phyloP scores from a whole-genome alignment of 2,113 vertebrate species.

The Pogona vitticeps region DNA sequence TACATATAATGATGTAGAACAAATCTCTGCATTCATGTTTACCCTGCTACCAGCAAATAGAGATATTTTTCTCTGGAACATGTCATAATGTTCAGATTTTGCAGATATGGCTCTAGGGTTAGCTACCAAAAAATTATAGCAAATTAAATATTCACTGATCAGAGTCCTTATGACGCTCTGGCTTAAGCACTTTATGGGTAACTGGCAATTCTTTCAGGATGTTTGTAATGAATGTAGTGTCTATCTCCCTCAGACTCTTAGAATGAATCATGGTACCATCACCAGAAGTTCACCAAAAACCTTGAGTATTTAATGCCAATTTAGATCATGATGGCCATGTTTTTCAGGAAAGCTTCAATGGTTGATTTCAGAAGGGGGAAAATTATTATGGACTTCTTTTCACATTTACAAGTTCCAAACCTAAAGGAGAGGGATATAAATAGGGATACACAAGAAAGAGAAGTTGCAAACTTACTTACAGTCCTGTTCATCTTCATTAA shows the following conservation, averaged over 20 bases:
- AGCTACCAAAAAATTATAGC: not conserved
- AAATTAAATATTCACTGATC: constrained; percentile 19
- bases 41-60: not conserved
- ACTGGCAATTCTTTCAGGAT: constrained; percentile 1
- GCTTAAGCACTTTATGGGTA: constrained; percentile 15
- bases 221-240: constrained; percentile 7
- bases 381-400: not conserved
- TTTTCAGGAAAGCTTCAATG: not conserved
- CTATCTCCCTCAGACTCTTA: constrained; percentile 11
- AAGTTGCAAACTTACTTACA: not conserved
- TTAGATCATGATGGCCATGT: not conserved
- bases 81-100: not conserved
- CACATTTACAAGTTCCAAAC: not conserved
- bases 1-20: not conserved
- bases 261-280: constrained; percentile 22
- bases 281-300: constrained; percentile 6
- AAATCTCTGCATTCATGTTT: not conserved
- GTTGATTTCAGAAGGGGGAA: not conserved
- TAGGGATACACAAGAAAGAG: not conserved
- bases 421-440: not conserved
- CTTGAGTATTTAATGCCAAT: not conserved
- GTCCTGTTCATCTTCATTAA: not conserved
- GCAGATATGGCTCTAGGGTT: not conserved
- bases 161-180: constrained; percentile 7
- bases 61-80: not conserved